Evolutionary conservation across 1,140 invertebrate species (phyloP).

Genomic region (Bombus vancouverensis): DNA sequence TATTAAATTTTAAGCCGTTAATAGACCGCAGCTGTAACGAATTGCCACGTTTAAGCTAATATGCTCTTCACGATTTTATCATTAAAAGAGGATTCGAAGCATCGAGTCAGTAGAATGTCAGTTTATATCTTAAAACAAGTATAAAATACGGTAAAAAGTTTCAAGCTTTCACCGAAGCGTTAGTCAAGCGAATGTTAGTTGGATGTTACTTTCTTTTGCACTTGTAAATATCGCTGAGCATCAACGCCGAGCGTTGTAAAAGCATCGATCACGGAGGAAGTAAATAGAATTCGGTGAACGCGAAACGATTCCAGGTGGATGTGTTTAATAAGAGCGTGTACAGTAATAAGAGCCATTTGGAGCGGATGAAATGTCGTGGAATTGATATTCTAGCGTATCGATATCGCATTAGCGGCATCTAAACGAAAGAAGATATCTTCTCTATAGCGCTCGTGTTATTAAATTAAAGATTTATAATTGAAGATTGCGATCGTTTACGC

Average conservation of each 20-base stretch:
- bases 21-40: not conserved
- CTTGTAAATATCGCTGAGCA: slow-evolving; percentile 3
- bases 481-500: not conserved
- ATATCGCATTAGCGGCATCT: no score
- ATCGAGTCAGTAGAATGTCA: not conserved
- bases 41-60: no score
- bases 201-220: slow-evolving; percentile 54
- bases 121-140: not conserved
- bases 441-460: not conserved
- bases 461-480: not conserved
- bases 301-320: not conserved
- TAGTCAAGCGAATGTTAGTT: slow-evolving; percentile 25
- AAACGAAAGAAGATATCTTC: no score
- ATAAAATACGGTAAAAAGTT: slow-evolving; percentile 48
- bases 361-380: no score
- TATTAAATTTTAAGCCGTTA: not conserved
- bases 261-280: not conserved
- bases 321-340: no score
- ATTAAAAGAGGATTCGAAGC: not conserved
- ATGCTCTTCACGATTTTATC: not conserved
- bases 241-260: slow-evolving; percentile 18
- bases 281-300: slow-evolving; percentile 1
- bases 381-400: no score
- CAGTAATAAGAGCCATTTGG: no score
- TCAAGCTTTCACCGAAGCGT: slow-evolving; percentile 52